Conservation (phyloP, 2,888 invertebrate genomes). For the Drosophila fulvimacula region DNA sequence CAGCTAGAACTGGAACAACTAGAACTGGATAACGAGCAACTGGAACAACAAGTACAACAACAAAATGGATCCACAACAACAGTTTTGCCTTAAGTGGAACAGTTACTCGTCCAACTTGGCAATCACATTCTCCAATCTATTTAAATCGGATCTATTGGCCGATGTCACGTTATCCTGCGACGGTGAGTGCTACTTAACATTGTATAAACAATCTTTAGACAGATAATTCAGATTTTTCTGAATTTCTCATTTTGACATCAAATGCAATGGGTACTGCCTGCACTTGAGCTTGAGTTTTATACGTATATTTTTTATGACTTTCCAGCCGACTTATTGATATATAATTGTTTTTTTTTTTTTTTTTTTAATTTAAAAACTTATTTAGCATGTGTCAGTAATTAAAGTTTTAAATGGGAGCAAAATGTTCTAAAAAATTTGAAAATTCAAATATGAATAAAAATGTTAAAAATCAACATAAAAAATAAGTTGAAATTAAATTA, state of each 20-base stretch:
- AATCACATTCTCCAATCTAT: slow-evolving; percentile 95
- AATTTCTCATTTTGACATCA: slow-evolving; percentile 19
- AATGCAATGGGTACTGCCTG: slow-evolving; percentile 28
- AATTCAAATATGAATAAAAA: neutral
- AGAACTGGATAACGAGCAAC: slow-evolving; percentile 12
- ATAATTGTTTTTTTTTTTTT: neutral
- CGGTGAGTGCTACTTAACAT: slow-evolving; percentile 91
- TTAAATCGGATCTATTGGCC: slow-evolving; percentile 96
- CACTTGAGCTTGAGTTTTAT: neutral
- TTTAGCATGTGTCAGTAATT: neutral
- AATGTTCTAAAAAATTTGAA: neutral
- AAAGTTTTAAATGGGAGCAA: neutral
- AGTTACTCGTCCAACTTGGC: slow-evolving; percentile 97
- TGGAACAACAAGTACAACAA: slow-evolving; percentile 29
- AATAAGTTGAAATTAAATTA: too few relatives aligned
- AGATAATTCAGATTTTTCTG: too few relatives aligned
- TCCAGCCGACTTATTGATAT: neutral
- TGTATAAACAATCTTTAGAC: too few relatives aligned
- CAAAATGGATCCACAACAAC: slow-evolving; percentile 95
- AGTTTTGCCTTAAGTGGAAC: slow-evolving; percentile 98
- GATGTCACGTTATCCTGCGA: slow-evolving; percentile 97
- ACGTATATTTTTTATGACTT: too few relatives aligned
- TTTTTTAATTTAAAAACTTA: neutral
- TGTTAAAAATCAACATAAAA: too few relatives aligned
- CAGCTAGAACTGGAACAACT: slow-evolving; percentile 8